Percentiles rank a stretch among this genome's conserved stretches.
phyloP scores from a whole-genome alignment of 2,797 vertebrate species.

The Florisuga fusca region DNA sequence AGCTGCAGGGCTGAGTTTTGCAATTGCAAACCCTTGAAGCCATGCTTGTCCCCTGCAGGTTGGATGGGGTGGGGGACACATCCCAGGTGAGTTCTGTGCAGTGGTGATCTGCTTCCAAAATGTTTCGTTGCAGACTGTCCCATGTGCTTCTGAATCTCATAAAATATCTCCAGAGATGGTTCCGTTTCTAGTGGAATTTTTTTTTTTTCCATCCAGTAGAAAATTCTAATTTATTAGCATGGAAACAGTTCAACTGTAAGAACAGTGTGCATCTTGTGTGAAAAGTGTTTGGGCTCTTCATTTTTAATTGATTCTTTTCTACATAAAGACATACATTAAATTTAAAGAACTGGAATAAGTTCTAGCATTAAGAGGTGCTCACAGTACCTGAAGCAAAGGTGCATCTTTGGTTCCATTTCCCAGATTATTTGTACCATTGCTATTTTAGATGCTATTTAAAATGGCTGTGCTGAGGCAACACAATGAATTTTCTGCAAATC shows the following conservation, averaged over 20 bases:
- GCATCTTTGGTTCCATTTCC: neutral
- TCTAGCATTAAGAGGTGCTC: neutral
- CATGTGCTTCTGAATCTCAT: neutral
- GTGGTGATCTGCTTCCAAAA: neutral
- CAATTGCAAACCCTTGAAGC: neutral
- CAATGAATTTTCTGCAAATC: neutral
- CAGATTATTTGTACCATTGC: neutral
- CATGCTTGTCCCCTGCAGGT: neutral
- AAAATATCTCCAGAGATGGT: neutral
- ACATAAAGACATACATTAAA: neutral
- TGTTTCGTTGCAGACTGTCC: conserved; percentile 7
- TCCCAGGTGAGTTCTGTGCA: neutral
- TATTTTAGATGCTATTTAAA: conserved; percentile 8
- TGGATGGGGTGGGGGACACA: neutral
- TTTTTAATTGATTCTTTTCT: neutral
- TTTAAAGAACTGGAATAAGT: neutral
- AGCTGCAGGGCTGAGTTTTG: neutral
- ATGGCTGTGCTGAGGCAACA: neutral
- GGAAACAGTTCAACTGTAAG: neutral
- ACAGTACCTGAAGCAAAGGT: neutral
- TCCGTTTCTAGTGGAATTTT: neutral
- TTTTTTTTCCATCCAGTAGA: neutral
- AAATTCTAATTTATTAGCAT: neutral
- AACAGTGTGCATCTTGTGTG: neutral
- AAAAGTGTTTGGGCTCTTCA: neutral